phyloP scores from a whole-genome alignment of 2,113 vertebrate genomes.

The Rhabdomys dilectus region DNA sequence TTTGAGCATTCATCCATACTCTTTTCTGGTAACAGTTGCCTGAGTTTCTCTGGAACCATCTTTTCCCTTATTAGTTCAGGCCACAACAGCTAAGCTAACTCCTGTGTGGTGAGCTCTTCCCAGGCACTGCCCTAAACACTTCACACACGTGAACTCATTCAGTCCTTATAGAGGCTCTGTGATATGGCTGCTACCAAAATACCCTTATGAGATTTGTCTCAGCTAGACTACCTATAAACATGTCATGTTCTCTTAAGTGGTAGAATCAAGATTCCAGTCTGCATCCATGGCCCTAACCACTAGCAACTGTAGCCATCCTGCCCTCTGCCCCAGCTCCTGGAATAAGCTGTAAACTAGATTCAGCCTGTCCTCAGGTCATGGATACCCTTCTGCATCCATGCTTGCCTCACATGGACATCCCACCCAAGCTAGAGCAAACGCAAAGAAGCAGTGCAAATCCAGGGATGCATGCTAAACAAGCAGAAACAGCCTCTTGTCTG shows the following conservation, averaged over 20 bases:
- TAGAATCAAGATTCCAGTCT: conserved; percentile 21
- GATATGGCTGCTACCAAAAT: not conserved
- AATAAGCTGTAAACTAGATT: not conserved
- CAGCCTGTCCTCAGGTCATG: not conserved
- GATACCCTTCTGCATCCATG: not conserved
- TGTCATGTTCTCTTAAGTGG: not conserved
- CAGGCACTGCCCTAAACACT: not conserved
- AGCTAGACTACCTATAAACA: not conserved
- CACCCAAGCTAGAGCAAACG: not conserved
- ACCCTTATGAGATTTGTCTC: conserved; percentile 14
- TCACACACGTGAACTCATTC: not conserved
- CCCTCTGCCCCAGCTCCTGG: not conserved
- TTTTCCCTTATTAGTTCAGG: not conserved
- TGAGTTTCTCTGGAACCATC: not conserved
- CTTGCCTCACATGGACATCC: not conserved
- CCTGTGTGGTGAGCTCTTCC: not conserved
- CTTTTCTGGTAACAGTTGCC: conserved; percentile 33
- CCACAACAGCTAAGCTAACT: not conserved
- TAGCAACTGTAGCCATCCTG: not conserved
- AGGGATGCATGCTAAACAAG: not conserved
- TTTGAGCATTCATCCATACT: conserved; percentile 42
- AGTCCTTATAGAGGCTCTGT: not conserved
- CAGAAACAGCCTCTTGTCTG: not conserved
- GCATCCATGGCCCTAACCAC: not conserved
- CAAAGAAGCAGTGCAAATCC: not conserved